Base-by-base conservation (phyloP, 1,140 invertebrate species). In the Hirudo medicinalis region DNA sequence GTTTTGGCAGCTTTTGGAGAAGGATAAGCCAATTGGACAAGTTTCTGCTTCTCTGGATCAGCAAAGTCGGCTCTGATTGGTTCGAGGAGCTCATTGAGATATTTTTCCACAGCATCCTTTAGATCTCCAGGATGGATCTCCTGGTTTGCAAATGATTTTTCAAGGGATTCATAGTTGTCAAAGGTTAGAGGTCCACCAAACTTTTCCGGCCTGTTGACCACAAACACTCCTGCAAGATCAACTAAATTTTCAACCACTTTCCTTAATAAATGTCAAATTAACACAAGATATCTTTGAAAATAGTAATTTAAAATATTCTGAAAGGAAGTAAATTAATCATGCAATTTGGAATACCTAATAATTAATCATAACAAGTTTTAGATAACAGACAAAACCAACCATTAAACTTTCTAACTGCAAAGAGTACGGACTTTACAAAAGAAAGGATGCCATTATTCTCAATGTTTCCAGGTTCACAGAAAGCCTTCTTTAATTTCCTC, bases 391-490 rank as follows among this genome's bases (percentile, higher is more conserved):
- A 63, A 22, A 63, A 63, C 22, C 54, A n/a, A 71, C 70, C 57
- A 66, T 63, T 66, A 6, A 25, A 25, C 19, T 57, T n/a, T 29
- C 36, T 60, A 22, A 96, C 80, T 55, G 91, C 89, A 78, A 94
- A 93, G 13, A 98, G 83, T 2, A 98, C 93, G 85, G 91, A 87
- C 82, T 97, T 95, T 2, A 89, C 89, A 83, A 99, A 99, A 22
- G 93, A 87, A 40, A 99, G 83, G 17, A 99, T 85, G 54, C 95
- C 94, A 85, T 99, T 99, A 68, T 97, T 94, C 68, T 86, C 86
- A 69, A 96, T 87, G 80, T 98, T 98, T 71, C 94, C 94, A 11
- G 94, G 93, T 80, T 98, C 95, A 85, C 96, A 99, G 78, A 96
- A 96, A 27, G 96, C 94, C 83, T 92, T 95, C 79, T 94, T 94